phyloP scores from a whole-genome alignment of 2,113 vertebrate species.

The Origma solitaria region DNA sequence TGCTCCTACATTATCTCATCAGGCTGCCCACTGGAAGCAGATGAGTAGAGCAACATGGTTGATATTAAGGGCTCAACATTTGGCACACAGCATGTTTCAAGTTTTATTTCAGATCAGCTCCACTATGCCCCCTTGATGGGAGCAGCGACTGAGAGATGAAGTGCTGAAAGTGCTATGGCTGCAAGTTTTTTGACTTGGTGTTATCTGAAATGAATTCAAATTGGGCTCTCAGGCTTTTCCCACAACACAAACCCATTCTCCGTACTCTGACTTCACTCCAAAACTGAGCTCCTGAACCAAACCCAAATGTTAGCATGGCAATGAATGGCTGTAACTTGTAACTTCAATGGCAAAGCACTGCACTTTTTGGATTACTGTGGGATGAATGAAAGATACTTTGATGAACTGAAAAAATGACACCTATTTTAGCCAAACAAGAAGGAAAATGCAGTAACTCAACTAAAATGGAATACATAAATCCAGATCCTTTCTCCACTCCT shows the following conservation, averaged over 20 bases:
- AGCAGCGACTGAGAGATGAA: neutral
- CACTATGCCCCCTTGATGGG: neutral
- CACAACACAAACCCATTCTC: no score
- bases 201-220: neutral
- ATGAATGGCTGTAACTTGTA: neutral
- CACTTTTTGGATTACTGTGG: neutral
- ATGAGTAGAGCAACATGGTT: neutral
- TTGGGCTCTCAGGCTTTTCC: neutral
- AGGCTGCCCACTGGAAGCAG: neutral
- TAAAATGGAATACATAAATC: neutral
- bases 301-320: fast-evolving
- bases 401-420: neutral
- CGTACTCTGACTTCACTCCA: neutral
- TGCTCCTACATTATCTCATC: neutral
- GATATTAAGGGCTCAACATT: neutral
- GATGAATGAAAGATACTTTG: neutral
- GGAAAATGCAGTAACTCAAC: neutral
- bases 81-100: neutral
- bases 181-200: neutral
- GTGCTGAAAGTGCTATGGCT: neutral
- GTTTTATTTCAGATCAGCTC: neutral
- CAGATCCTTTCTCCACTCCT: neutral
- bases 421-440: neutral
- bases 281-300: neutral
- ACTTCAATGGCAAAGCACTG: fast-evolving